Evolutionary conservation across 2,888 invertebrate species (phyloP).

Genomic region (Lamproptera curius): DNA sequence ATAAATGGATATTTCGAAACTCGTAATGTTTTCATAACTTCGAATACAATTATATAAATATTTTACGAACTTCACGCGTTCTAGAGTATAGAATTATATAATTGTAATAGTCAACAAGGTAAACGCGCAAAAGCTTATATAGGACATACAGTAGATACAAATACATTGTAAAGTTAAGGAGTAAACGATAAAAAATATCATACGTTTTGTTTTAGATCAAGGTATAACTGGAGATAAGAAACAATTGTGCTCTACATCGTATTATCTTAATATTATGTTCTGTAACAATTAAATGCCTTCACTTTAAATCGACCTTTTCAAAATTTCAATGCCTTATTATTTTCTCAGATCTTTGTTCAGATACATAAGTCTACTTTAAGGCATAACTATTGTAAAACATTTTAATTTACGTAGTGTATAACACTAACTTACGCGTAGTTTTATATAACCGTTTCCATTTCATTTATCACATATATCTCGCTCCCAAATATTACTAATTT

Average conservation of each 20-base stretch:
- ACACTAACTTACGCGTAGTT: slow-evolving; percentile 52
- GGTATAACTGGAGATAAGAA: slow-evolving; percentile 40
- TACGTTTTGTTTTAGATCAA: slow-evolving; percentile 40
- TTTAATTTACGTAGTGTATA: slow-evolving; percentile 62
- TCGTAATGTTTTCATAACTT: slow-evolving; percentile 15
- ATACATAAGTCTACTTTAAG: slow-evolving; percentile 61
- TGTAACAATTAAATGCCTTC: slow-evolving; percentile 30
- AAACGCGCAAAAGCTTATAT: slow-evolving; percentile 70
- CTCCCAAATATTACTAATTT: slow-evolving; percentile 55
- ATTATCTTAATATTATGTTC: slow-evolving; percentile 38
- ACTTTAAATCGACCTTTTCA: slow-evolving; percentile 30
- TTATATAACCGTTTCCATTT: slow-evolving; percentile 37
- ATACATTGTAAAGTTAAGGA: slow-evolving; percentile 58
- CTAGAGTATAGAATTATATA: slow-evolving; percentile 43
- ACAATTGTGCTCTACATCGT: slow-evolving; percentile 40
- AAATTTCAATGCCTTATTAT: slow-evolving; percentile 12
- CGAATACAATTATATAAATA: slow-evolving; percentile 29
- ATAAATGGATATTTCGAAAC: slow-evolving; percentile 25
- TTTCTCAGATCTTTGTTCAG: slow-evolving; percentile 22
- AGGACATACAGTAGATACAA: slow-evolving; percentile 35
- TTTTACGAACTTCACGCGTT: slow-evolving; percentile 37
- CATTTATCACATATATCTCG: slow-evolving; percentile 63
- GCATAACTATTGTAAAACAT: slow-evolving; percentile 57
- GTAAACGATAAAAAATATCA: slow-evolving; percentile 70
- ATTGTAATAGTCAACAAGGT: slow-evolving; percentile 72